phyloP scores from a whole-genome alignment of 1,140 invertebrate genomes.

The Danaus melanippus region DNA sequence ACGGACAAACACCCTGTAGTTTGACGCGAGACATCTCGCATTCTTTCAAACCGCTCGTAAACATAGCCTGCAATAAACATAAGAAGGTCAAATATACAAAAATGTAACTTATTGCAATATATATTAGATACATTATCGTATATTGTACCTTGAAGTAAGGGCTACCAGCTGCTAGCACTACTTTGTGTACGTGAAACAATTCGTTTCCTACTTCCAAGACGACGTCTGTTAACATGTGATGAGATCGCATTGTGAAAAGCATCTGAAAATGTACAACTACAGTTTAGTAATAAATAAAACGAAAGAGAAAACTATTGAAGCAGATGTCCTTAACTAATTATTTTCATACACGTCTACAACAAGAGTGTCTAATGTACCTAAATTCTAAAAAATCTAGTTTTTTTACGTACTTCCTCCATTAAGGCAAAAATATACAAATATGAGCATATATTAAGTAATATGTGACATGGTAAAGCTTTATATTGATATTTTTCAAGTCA shows the following conservation, averaged over 20 bases:
- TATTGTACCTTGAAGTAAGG: conserved; percentile 91
- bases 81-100: not conserved
- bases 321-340: no score
- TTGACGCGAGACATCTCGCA: conserved; percentile 88
- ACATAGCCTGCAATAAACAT: conserved; percentile 83
- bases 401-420: no score
- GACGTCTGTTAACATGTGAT: conserved; percentile 93
- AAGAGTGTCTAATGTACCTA: no score
- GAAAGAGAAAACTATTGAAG: no score
- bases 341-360: no score
- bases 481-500: no score
- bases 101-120: conserved; percentile 3
- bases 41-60: conserved; percentile 89
- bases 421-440: no score
- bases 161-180: conserved; percentile 92
- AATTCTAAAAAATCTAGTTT: no score
- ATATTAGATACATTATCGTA: not conserved
- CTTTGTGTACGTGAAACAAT: conserved; percentile 91
- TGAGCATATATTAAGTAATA: no score
- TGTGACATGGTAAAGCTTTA: no score
- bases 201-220: conserved; percentile 87
- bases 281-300: not conserved
- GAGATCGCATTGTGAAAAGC: conserved; percentile 91
- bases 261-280: conserved; percentile 69
- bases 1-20: conserved; percentile 89